phyloP scores from a whole-genome alignment of 2,888 invertebrate genomes.

The Nomada goodeniana region DNA sequence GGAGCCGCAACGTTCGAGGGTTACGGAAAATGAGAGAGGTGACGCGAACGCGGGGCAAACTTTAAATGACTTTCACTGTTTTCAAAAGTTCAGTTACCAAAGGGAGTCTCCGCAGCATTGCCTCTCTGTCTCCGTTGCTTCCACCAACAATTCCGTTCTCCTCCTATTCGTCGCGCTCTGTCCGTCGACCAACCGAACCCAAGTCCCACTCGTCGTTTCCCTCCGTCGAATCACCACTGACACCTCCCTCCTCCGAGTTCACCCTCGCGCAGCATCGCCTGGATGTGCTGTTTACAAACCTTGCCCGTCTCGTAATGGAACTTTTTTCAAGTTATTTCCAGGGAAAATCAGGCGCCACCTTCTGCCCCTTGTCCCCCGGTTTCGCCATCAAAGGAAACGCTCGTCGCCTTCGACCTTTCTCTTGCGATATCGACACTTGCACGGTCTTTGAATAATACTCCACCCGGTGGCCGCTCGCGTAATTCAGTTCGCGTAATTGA shows the following conservation, averaged over 20 bases:
- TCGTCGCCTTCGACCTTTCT: conserved; percentile 4
- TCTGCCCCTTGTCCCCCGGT: conserved; percentile 30
- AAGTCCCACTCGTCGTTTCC: conserved; percentile 58
- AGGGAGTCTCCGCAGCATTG: conserved; percentile 71
- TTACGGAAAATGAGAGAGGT: conserved; percentile 75
- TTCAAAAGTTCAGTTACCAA: conserved; percentile 78
- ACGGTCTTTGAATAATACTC: neutral
- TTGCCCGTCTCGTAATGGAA: conserved; percentile 75
- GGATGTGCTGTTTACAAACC: conserved; percentile 77
- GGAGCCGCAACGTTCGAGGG: conserved; percentile 61
- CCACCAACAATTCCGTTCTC: conserved; percentile 22
- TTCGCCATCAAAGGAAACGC: conserved; percentile 37
- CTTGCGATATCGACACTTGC: neutral
- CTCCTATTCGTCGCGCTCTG: conserved; percentile 16
- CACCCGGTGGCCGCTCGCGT: neutral
- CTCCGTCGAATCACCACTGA: conserved; percentile 69
- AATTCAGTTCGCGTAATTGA: neutral
- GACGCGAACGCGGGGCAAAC: conserved; percentile 74
- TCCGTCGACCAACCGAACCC: conserved; percentile 39
- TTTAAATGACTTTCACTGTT: conserved; percentile 82
- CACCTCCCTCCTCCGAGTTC: conserved; percentile 57
- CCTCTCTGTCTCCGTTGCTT: conserved; percentile 29
- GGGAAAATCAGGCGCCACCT: conserved; percentile 49
- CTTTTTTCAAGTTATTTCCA: conserved; percentile 75
- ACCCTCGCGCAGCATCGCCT: conserved; percentile 35